Evolutionary conservation across 2,888 invertebrate species (phyloP).

Genomic region (Tachina grossa): DNA sequence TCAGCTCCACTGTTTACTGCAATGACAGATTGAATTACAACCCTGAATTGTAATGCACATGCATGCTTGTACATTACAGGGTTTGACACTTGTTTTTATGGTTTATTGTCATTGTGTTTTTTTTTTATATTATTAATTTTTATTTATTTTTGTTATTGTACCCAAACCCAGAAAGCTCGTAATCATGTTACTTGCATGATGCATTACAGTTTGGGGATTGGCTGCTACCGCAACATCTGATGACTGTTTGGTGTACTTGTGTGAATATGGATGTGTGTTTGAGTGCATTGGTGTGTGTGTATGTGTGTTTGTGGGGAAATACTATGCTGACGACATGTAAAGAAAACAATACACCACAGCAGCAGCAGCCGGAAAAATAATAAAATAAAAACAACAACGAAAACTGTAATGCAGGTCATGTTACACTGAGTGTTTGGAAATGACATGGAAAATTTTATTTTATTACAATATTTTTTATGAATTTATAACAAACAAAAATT

Average conservation of each 20-base stretch:
- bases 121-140: not conserved
- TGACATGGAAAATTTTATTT: slow-evolving; percentile 57
- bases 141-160: slow-evolving; percentile 18
- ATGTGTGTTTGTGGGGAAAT: slow-evolving; percentile 9
- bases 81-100: slow-evolving; percentile 64
- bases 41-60: slow-evolving; percentile 59
- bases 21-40: slow-evolving; percentile 67
- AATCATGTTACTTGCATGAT: slow-evolving; percentile 58
- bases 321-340: slow-evolving; percentile 54
- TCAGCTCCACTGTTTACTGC: slow-evolving; percentile 2
- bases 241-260: slow-evolving; percentile 23
- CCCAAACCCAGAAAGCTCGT: slow-evolving; percentile 30
- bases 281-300: slow-evolving; percentile 1
- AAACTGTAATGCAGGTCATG: slow-evolving; percentile 69
- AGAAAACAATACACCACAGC: slow-evolving; percentile 54
- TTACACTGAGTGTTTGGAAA: slow-evolving; percentile 57
- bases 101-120: slow-evolving; percentile 46
- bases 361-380: slow-evolving; percentile 12
- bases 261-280: too few relatives aligned
- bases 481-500: slow-evolving; percentile 12
- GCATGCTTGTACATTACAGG: slow-evolving; percentile 21
- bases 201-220: slow-evolving; percentile 50
- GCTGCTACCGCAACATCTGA: slow-evolving; percentile 65
- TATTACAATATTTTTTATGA: slow-evolving; percentile 8
- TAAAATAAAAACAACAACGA: slow-evolving; percentile 36